phyloP scores from a whole-genome alignment of 2,113 vertebrate species.

The Perognathus longimembris region DNA sequence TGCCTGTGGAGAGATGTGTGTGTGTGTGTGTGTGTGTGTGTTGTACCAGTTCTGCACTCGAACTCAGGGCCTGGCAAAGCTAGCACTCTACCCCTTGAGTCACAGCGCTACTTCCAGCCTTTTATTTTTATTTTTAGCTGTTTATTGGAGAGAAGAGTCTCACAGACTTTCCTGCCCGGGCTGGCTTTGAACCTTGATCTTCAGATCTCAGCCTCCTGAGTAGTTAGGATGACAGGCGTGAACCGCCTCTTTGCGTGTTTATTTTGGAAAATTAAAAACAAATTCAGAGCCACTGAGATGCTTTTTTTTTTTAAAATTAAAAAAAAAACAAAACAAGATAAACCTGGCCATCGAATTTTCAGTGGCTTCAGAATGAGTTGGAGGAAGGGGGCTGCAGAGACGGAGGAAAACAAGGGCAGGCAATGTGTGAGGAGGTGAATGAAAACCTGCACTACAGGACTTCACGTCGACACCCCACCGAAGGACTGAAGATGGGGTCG shows the following conservation, averaged over 20 bases:
- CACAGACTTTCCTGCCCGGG: no score
- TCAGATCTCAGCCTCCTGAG: no score
- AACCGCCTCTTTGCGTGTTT: background rate
- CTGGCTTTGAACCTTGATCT: no score
- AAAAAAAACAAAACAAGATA: constrained; percentile 34
- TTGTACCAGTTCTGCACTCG: no score
- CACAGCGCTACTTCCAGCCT: no score
- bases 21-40: no score
- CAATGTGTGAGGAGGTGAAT: background rate
- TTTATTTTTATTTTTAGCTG: no score
- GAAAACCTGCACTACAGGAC: background rate
- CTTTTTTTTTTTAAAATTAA: background rate
- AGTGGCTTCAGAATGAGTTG: background rate
- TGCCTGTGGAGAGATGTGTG: background rate
- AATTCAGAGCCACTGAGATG: background rate
- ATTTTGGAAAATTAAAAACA: background rate
- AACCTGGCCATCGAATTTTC: background rate
- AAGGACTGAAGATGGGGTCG: background rate
- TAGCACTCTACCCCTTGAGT: no score
- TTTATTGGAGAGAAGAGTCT: no score
- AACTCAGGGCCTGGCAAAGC: no score
- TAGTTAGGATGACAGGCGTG: no score
- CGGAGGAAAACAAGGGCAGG: background rate
- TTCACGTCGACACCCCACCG: background rate
- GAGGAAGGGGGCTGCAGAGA: background rate